These are phyloP conservation scores for Aspidapion aeneum DNA, from an alignment of 2,888 invertebrate genomes.

Conservation along the genomic window DNA sequence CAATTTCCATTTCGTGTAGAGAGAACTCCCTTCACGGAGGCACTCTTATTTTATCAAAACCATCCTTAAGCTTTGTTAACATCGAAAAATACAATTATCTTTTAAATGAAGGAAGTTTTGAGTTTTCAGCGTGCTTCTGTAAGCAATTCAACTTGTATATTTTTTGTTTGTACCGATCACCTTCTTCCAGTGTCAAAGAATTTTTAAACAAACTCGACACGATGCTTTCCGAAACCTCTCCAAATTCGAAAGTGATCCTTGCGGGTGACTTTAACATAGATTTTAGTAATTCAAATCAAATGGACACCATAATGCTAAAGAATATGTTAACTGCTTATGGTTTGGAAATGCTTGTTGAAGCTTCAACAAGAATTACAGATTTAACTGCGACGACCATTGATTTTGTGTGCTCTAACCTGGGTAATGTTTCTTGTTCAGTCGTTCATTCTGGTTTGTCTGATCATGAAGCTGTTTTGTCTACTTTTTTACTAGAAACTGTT, in stretches of 20 bases:
- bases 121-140: background rate
- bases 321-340: background rate
- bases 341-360: background rate
- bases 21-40: background rate
- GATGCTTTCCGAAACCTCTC: background rate
- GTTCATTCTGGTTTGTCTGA: background rate
- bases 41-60: background rate
- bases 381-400: background rate
- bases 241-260: background rate
- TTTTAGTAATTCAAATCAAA: background rate
- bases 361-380: background rate
- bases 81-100: background rate
- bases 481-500: background rate
- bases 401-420: background rate
- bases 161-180: background rate
- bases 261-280: background rate
- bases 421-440: background rate
- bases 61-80: background rate
- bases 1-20: background rate
- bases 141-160: background rate
- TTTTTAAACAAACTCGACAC: background rate
- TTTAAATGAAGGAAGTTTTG: background rate
- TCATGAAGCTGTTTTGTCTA: background rate
- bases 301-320: background rate
- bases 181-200: background rate